Evolutionary conservation across 2,888 invertebrate species (phyloP).

Genomic region (Eupithecia subfuscata): DNA sequence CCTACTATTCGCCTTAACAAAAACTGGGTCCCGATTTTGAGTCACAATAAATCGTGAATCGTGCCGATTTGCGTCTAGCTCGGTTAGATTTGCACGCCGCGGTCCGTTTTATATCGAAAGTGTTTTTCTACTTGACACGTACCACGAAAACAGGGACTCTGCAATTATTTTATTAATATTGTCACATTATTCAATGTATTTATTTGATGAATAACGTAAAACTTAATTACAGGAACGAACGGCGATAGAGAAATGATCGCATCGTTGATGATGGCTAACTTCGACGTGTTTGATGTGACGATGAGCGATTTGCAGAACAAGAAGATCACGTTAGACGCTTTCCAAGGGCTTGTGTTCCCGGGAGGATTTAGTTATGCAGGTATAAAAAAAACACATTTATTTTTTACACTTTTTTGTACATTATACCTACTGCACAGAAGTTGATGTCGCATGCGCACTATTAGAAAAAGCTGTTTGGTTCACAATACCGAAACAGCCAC

Average conservation of each 20-base stretch:
- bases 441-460: neutral
- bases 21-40: too few relatives aligned
- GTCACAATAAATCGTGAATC: too few relatives aligned
- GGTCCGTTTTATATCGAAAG: too few relatives aligned
- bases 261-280: conserved; percentile 92
- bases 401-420: neutral
- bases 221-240: conserved; percentile 87
- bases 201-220: too few relatives aligned
- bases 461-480: neutral
- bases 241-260: conserved; percentile 99
- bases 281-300: conserved; percentile 96
- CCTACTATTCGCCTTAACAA: too few relatives aligned
- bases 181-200: too few relatives aligned
- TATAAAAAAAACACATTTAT: conserved; percentile 54
- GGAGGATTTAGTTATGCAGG: conserved; percentile 99
- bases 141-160: too few relatives aligned
- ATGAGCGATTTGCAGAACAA: conserved; percentile 94
- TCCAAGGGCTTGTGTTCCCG: conserved; percentile 96
- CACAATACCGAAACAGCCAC: too few relatives aligned
- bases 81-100: too few relatives aligned
- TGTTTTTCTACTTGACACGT: too few relatives aligned
- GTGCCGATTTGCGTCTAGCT: too few relatives aligned
- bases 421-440: neutral
- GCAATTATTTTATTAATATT: too few relatives aligned
- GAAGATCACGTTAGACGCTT: conserved; percentile 89